phyloP scores from a whole-genome alignment of 2,113 vertebrate genomes.

The Tupaia chinensis region DNA sequence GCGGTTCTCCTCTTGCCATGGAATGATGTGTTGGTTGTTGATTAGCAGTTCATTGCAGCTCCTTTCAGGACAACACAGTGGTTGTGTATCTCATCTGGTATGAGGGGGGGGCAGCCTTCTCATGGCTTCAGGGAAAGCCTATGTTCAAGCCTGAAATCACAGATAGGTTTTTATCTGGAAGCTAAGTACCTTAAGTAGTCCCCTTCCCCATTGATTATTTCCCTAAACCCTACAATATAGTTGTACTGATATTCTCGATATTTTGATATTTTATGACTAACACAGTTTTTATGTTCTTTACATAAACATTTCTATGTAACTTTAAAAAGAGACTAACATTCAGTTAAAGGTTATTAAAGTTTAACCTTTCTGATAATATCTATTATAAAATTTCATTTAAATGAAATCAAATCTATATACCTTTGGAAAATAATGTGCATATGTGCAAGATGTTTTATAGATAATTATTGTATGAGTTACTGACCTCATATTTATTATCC shows the following conservation, averaged over 20 bases:
- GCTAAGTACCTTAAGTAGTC: neutral
- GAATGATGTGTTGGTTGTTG: neutral
- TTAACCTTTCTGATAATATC: neutral
- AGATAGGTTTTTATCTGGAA: neutral
- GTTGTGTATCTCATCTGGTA: neutral
- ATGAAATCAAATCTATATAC: neutral
- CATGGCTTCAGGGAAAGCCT: neutral
- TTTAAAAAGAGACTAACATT: neutral
- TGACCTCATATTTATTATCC: neutral
- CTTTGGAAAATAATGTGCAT: neutral
- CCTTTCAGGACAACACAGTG: neutral
- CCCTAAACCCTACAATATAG: neutral
- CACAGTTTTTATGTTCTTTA: neutral
- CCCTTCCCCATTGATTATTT: no score
- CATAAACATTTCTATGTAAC: neutral
- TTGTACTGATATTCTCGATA: neutral
- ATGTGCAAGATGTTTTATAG: neutral
- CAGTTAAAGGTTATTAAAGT: neutral
- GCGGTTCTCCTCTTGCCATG: neutral
- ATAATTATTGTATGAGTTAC: neutral
- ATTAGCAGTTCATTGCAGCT: neutral
- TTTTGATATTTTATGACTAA: neutral
- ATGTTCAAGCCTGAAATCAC: neutral
- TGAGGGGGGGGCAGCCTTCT: neutral
- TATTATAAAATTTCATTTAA: neutral